Evolutionary conservation across 1,140 invertebrate species (phyloP).

Genomic region (Drosophila littoralis): DNA sequence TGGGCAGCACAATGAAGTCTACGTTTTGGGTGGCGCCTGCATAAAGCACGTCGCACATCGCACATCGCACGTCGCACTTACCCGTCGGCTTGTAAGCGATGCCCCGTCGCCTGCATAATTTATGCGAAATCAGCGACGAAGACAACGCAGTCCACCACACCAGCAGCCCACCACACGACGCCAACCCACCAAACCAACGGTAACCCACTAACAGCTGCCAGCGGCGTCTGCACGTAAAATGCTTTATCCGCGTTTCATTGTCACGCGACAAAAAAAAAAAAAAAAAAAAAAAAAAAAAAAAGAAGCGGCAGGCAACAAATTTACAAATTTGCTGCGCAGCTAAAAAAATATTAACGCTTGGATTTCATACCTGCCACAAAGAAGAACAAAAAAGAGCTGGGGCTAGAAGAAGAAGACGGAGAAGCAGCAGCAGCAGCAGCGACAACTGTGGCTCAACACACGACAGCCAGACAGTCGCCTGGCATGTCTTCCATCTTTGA

Average conservation of each 20-base stretch:
- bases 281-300: constrained; percentile 40
- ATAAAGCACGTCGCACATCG: constrained; percentile 49
- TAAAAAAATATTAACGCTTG: constrained; percentile 65
- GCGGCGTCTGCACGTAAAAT: constrained; percentile 72
- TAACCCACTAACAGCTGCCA: constrained; percentile 38
- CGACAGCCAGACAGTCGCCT: neutral
- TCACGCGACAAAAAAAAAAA: constrained; percentile 52
- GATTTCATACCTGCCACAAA: constrained; percentile 57
- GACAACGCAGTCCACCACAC: constrained; percentile 4
- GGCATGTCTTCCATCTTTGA: constrained; percentile 44
- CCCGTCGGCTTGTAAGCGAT: constrained; percentile 34
- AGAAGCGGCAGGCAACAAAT: constrained; percentile 54
- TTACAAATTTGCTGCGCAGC: constrained; percentile 64
- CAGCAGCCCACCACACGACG: neutral
- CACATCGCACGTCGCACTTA: constrained; percentile 27
- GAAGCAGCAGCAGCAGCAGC: neutral
- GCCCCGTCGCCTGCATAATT: constrained; percentile 71
- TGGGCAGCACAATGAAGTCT: constrained; percentile 41
- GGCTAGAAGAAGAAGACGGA: neutral
- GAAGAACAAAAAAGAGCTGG: neutral
- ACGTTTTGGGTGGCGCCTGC: constrained; percentile 33
- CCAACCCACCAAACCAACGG: neutral
- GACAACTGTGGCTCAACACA: constrained; percentile 13
- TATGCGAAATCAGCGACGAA: constrained; percentile 75
- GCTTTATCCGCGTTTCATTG: constrained; percentile 81